Base-by-base conservation (phyloP, 2,888 invertebrate species). In the Malthinus flaveolus region DNA sequence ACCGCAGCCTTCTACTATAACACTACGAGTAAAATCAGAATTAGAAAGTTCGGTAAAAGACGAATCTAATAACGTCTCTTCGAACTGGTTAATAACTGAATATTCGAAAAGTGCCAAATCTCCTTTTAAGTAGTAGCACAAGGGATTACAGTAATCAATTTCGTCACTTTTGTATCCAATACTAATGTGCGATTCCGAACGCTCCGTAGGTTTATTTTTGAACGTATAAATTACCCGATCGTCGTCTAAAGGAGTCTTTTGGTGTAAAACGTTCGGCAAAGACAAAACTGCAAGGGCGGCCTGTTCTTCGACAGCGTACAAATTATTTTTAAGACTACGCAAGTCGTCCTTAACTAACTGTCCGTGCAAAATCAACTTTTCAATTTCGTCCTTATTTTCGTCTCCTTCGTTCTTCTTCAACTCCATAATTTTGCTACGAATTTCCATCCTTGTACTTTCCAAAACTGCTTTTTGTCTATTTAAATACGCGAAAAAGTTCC, bases 1-100 rank as follows among this genome's bases (percentile, higher is more conserved):
- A 1, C 88, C 88, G 68, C 87, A 84, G 46, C 90, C 92, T 79
- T 94, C 92, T 5, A 91, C 79, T 3, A 93, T 79, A 1, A 90
- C 78, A 71, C 89, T 89, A 53, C 89, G 85, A 4, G 85, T 83
- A 78, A 93, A 92, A 78, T 93, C 92, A 0, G 91, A 83, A 75
- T 91, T 91, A 0, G 88, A 85, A 68, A 89, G 86, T 69, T 86
- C 86, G 0, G 82, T 73, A 71, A 85, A 89, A n/a, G 82, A 78
- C 8, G 78, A 75, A 1, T 82, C 75, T 13, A 79, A 76, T 5
- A 84, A 70, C 50, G 78, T 73, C 48, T 79, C 72, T 1, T 78
- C 73, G 56, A 85, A 81, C 68, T 82, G 82, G 74, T 83, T 83
- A 66, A 84, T 78, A 9, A 83, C 74, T 12, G 82, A 83, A 7